phyloP scores from a whole-genome alignment of 2,888 invertebrate species.

The Catocala sponsa region DNA sequence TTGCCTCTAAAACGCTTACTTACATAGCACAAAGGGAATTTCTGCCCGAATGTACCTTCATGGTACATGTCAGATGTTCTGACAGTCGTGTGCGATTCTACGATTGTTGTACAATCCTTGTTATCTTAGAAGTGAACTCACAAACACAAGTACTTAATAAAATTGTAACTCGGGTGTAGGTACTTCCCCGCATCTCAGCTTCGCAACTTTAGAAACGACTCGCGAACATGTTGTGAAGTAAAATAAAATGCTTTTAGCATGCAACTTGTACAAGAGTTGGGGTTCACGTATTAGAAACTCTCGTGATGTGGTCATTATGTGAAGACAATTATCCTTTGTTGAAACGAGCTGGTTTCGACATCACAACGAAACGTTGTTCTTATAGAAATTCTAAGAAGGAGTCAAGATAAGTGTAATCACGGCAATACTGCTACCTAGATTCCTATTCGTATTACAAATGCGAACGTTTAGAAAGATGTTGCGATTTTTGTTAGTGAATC shows the following conservation, averaged over 20 bases:
- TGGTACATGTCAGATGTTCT: constrained; percentile 43
- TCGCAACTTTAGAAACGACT: constrained; percentile 14
- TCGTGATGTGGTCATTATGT: neutral
- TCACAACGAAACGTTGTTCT: no score
- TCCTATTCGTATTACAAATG: no score
- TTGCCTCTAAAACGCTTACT: constrained; percentile 58
- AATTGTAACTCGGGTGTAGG: constrained; percentile 49
- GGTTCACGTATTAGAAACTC: constrained; percentile 1
- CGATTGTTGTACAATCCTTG: constrained; percentile 56
- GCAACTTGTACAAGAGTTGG: constrained; percentile 4
- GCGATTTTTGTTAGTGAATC: no score
- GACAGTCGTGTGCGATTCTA: constrained; percentile 58
- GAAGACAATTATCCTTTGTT: neutral
- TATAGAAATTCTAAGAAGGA: no score
- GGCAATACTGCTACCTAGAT: no score
- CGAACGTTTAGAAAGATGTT: no score
- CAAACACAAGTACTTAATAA: constrained; percentile 49
- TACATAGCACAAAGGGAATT: constrained; percentile 61
- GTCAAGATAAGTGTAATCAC: neutral
- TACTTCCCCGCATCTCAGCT: neutral
- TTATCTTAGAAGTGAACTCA: constrained; percentile 51
- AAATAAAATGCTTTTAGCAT: constrained; percentile 43
- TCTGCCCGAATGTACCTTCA: constrained; percentile 56
- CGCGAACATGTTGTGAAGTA: constrained; percentile 30
- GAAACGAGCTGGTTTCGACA: no score